phyloP scores from a whole-genome alignment of 2,888 invertebrate genomes.

The Shargacucullia verbasci region DNA sequence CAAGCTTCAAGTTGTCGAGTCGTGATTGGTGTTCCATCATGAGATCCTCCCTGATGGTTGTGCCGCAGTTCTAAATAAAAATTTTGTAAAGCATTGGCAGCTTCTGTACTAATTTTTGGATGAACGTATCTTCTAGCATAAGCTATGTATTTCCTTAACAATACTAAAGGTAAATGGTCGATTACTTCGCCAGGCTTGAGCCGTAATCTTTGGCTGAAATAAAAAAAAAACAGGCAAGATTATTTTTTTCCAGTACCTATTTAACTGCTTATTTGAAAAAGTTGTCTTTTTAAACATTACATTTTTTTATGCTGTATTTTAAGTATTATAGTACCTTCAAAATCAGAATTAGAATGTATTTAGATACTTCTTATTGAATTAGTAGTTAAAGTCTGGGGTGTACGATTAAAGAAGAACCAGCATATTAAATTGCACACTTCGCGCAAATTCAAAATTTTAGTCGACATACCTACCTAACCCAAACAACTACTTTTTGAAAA shows the following conservation, averaged over 20 bases:
- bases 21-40: conserved; percentile 93
- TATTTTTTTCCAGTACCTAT: neutral
- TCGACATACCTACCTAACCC: too few relatives aligned
- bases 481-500: too few relatives aligned
- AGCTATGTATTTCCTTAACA: conserved; percentile 96
- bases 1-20: conserved; percentile 95
- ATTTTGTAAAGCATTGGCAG: conserved; percentile 91
- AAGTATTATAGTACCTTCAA: too few relatives aligned
- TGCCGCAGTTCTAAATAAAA: conserved; percentile 95
- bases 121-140: conserved; percentile 96
- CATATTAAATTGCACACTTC: too few relatives aligned
- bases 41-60: conserved; percentile 90
- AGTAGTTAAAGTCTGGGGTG: too few relatives aligned
- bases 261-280: neutral
- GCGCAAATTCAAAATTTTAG: too few relatives aligned
- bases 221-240: neutral
- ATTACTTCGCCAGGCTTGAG: conserved; percentile 89
- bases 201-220: conserved; percentile 90
- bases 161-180: conserved; percentile 92
- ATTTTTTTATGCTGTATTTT: too few relatives aligned
- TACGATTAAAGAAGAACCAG: too few relatives aligned
- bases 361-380: too few relatives aligned
- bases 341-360: too few relatives aligned
- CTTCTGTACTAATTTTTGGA: conserved; percentile 93
- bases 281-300: neutral